These are phyloP conservation scores for Karalla daura DNA, from an alignment of 2,797 vertebrate genomes.

Conservation along the genomic window DNA sequence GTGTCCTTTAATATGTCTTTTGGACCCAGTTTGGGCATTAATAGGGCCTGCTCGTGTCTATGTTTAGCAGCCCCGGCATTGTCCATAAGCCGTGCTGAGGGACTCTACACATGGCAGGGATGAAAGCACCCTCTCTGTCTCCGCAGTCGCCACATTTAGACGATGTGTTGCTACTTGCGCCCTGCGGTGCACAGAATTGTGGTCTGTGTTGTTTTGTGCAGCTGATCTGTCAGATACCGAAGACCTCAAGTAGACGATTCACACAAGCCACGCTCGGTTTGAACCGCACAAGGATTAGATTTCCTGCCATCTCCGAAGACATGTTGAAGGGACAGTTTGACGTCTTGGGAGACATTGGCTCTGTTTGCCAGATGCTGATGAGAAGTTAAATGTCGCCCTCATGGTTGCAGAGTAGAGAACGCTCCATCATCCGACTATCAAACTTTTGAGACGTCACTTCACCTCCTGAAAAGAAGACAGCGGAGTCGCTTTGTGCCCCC, in stretches of 20 bases:
- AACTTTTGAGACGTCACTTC: no score
- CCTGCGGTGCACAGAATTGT: neutral
- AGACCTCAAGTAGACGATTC: neutral
- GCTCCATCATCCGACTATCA: no score
- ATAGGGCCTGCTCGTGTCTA: neutral
- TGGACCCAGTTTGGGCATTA: neutral
- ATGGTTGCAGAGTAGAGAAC: neutral
- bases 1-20: slow-evolving; percentile 1
- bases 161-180: neutral
- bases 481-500: neutral
- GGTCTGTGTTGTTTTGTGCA: neutral
- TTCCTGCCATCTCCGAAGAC: neutral
- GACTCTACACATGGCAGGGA: neutral
- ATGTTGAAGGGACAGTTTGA: neutral
- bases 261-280: neutral
- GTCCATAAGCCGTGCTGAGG: neutral
- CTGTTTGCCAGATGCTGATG: neutral
- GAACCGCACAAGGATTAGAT: neutral
- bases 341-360: neutral
- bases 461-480: no score
- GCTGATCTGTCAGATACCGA: neutral
- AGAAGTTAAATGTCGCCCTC: neutral
- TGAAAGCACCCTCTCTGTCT: neutral
- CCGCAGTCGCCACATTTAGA: neutral
- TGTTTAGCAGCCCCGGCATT: slow-evolving; percentile 2